Conservation (phyloP, 2,113 vertebrate genomes). For the Blennius ocellaris region DNA sequence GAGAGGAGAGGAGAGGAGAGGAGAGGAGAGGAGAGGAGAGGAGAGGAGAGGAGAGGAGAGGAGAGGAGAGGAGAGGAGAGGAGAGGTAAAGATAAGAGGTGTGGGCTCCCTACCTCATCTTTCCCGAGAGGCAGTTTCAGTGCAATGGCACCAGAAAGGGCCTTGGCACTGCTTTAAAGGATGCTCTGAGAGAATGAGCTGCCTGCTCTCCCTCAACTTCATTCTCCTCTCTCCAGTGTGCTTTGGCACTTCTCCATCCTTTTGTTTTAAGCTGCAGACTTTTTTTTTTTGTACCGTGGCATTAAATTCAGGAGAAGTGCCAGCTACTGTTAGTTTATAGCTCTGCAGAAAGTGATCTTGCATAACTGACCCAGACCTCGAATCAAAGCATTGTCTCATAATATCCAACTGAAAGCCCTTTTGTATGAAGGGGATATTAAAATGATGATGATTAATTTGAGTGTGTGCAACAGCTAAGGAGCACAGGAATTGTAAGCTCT, state of each 20-base stretch:
- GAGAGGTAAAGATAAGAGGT: constrained; percentile 41
- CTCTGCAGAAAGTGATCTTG: constrained; percentile 39
- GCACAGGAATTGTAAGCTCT: constrained; percentile 16
- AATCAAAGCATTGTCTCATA: constrained; percentile 12
- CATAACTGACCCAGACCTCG: constrained; percentile 22
- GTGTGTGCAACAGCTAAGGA: neutral
- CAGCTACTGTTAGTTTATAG: constrained; percentile 48
- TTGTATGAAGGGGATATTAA: constrained; percentile 19
- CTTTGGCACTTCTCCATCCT: constrained; percentile 44
- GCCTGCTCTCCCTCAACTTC: constrained; percentile 46
- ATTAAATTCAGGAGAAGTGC: constrained; percentile 51
- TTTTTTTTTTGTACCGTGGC: constrained; percentile 20
- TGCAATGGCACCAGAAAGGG: constrained; percentile 57
- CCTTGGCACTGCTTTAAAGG: constrained; percentile 73
- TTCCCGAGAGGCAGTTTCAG: constrained; percentile 57
- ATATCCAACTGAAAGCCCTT: neutral
- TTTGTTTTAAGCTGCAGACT: constrained; percentile 56
- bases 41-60: constrained; percentile 24
- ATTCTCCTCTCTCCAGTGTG: constrained; percentile 41
- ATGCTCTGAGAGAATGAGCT: constrained; percentile 55
- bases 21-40: constrained; percentile 8
- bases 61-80: constrained; percentile 34
- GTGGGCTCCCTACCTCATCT: constrained; percentile 47
- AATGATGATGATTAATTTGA: constrained; percentile 29
- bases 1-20: constrained; percentile 36